Conservation (phyloP, 2,888 invertebrate genomes). For the Chymomyza caudatula region DNA sequence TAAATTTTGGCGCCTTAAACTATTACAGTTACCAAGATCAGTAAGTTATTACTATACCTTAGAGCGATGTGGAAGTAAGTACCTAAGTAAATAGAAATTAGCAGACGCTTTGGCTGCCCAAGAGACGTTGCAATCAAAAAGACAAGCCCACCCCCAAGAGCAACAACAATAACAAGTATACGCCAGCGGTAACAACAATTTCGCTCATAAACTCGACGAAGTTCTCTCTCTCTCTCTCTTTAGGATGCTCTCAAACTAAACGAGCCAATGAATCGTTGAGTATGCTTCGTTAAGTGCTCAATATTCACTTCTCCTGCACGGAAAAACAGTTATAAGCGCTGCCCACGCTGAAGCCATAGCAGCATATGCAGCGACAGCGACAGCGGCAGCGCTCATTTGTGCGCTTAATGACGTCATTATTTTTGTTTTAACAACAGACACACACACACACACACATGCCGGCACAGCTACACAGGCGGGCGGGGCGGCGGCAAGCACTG, state of each 20-base stretch:
- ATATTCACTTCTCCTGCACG: slow-evolving; percentile 51
- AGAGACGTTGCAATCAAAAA: not conserved
- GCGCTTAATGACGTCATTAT: slow-evolving; percentile 72
- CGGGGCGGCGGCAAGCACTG: slow-evolving; percentile 42
- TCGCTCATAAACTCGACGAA: not conserved
- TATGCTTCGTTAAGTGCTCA: slow-evolving; percentile 62
- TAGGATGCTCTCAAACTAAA: slow-evolving; percentile 18
- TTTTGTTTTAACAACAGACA: slow-evolving; percentile 70
- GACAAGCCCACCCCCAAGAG: not conserved
- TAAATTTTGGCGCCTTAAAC: no score
- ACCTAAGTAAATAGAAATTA: not conserved
- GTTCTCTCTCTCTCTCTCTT: slow-evolving; percentile 13
- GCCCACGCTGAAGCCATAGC: slow-evolving; percentile 36
- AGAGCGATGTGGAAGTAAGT: not conserved
- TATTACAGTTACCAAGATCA: not conserved
- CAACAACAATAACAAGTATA: not conserved
- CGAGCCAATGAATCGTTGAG: slow-evolving; percentile 31
- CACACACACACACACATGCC: not conserved
- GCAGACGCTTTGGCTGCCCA: not conserved
- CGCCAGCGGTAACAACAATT: not conserved
- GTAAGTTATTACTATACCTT: not conserved
- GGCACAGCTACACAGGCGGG: slow-evolving; percentile 5
- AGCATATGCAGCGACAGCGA: slow-evolving; percentile 20
- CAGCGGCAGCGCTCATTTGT: slow-evolving; percentile 69
- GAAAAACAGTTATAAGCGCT: slow-evolving; percentile 64